Evolutionary conservation across 64 coral and sea anemone species (phyloP).

Genomic region (Stichodactyla mertensii): DNA sequence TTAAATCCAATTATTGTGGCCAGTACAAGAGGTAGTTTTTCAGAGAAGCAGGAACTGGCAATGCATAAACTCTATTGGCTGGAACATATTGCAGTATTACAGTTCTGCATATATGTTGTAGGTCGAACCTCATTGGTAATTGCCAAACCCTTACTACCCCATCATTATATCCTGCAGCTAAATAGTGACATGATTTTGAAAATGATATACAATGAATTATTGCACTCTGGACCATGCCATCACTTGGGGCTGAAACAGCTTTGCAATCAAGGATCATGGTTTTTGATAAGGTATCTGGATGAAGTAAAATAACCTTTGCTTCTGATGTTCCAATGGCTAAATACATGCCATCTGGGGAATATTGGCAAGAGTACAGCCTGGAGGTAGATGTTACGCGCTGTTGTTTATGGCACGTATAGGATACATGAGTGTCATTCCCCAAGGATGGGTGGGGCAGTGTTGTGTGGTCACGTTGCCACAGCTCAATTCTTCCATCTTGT

Average conservation of each 20-base stretch:
- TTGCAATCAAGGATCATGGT: constrained; percentile 56
- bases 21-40: constrained; percentile 68
- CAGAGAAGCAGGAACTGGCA: constrained; percentile 63
- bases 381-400: constrained; percentile 49
- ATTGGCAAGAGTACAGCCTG: constrained; percentile 68
- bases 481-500: constrained; percentile 78
- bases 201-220: constrained; percentile 77
- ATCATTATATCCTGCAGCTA: constrained; percentile 85
- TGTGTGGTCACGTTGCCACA: constrained; percentile 44
- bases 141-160: constrained; percentile 63
- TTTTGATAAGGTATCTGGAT: constrained; percentile 30
- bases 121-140: constrained; percentile 70
- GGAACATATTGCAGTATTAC: constrained; percentile 78
- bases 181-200: constrained; percentile 67
- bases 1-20: constrained; percentile 23
- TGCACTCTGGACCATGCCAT: constrained; percentile 49
- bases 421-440: constrained; percentile 25
- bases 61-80: constrained; percentile 53
- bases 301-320: constrained; percentile 62
- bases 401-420: constrained; percentile 65
- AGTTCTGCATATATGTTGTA: constrained; percentile 67
- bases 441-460: constrained; percentile 9
- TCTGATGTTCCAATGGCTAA: constrained; percentile 77
- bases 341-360: constrained; percentile 63
- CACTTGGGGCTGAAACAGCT: constrained; percentile 12